Evolutionary conservation across 2,113 vertebrate species (phyloP), one percentile per base, ranked within the genome.

Genomic region (Rafetus swinhoei): DNA sequence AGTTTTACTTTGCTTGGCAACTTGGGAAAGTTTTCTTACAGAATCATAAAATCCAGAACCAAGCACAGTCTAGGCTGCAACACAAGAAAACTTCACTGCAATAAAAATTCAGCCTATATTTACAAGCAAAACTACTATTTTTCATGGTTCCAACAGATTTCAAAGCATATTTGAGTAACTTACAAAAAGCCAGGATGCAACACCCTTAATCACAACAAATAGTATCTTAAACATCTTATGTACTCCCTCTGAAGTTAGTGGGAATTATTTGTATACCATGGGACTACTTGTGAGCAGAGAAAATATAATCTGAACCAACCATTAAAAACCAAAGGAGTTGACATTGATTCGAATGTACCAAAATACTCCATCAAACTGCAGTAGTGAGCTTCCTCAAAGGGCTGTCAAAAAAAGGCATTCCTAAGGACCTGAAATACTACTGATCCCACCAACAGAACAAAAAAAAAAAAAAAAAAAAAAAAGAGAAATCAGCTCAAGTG

Each of bases 141-240:
- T 12, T 25, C 22, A 27, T 2, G 11, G 29, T 83, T 76, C 24
- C 62, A 74, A 29, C 45, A 55, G 53, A 45, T 27, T 59, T n/a
- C 86, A 72, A 2, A 69, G 32, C 7, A 13, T 2, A 3, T 59
- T n/a, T 55, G 27, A 93, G 77, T 52, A 59, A 35, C 89, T 77
- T 35, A 72, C 18, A 90, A 39, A 18, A 10, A 18, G 14, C 1
- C 59, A 80, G 14, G 69, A 84, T 84, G 85, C 54, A 87, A 81
- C 59, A 82, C 45, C 2, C 1, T 12, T 56, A 5, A 0, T 0
- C 72, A n/a, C 1, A 1, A 79, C 1, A 3, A n/a, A 9, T 2
- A 50, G 53, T 22, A 60, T 35, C 56, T 85, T 18, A n/a, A 6
- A 14, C 53, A 77, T 5, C 57, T 80, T 69, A 76, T 84, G 90